Percentiles rank a stretch among this genome's conserved stretches.
Conservation (phyloP, 2,797 vertebrate genomes). For the Apogon talboti region DNA sequence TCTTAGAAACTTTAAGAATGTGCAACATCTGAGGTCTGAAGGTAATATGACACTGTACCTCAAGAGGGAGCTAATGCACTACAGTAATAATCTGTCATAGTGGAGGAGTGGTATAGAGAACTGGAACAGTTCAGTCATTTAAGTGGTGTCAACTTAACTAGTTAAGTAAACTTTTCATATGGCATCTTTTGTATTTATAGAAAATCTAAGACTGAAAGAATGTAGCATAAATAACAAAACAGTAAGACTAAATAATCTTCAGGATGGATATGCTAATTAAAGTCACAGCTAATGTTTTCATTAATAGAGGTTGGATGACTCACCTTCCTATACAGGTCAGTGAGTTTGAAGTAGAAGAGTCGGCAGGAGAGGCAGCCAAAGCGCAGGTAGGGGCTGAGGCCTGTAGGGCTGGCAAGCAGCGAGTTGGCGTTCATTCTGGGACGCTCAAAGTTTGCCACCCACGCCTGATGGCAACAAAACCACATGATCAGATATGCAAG, state of each 20-base stretch:
- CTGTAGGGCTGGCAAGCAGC: slow-evolving; percentile 93
- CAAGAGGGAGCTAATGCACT: slow-evolving; percentile 2
- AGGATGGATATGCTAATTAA: too few relatives aligned
- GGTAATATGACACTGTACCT: background rate
- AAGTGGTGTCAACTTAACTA: too few relatives aligned
- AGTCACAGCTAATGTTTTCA: too few relatives aligned
- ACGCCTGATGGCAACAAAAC: slow-evolving; percentile 83
- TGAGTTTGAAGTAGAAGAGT: slow-evolving; percentile 98
- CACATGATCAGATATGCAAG: background rate
- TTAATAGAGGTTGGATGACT: background rate
- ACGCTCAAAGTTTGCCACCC: slow-evolving; percentile 97
- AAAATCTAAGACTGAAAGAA: background rate
- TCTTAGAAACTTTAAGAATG: too few relatives aligned
- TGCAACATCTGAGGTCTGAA: background rate
- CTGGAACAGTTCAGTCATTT: too few relatives aligned
- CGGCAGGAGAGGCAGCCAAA: slow-evolving; percentile 97
- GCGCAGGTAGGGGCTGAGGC: slow-evolving; percentile 95
- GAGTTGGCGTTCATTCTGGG: slow-evolving; percentile 97
- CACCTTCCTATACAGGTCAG: slow-evolving; percentile 96
- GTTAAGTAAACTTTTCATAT: too few relatives aligned
- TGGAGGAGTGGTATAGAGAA: background rate
- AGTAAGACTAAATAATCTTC: too few relatives aligned
- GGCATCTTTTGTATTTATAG: background rate
- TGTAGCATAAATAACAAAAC: background rate
- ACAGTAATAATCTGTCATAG: background rate